phyloP scores from a whole-genome alignment of 2,113 vertebrate genomes.

The Alces alces region DNA sequence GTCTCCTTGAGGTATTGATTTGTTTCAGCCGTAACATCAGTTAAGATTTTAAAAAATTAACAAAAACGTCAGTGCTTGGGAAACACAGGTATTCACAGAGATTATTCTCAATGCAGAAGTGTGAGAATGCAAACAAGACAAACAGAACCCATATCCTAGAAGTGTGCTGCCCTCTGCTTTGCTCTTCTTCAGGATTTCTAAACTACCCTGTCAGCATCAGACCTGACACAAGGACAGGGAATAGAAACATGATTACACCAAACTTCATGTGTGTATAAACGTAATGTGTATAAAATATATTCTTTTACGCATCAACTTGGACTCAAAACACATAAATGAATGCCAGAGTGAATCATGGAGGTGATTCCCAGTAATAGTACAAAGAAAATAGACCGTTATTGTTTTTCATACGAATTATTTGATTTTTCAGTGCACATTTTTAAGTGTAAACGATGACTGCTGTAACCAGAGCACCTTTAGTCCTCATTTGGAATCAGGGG shows the following conservation, averaged over 20 bases:
- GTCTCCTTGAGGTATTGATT: not conserved
- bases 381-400: not conserved
- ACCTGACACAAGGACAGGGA: not conserved
- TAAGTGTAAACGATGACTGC: not conserved
- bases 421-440: not conserved
- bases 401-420: not conserved
- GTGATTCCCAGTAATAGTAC: not conserved
- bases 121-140: not conserved
- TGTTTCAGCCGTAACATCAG: not conserved
- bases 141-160: not conserved
- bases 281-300: not conserved
- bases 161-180: not conserved
- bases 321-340: not conserved
- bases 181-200: not conserved
- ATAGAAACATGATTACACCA: not conserved
- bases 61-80: not conserved
- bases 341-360: not conserved
- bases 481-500: not conserved
- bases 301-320: not conserved
- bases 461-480: not conserved
- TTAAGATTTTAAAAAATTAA: not conserved
- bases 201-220: not conserved
- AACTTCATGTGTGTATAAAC: not conserved
- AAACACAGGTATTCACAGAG: not conserved
- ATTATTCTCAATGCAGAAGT: not conserved